phyloP scores from a whole-genome alignment of 2,797 vertebrate genomes.

The Euthynnus affinis region DNA sequence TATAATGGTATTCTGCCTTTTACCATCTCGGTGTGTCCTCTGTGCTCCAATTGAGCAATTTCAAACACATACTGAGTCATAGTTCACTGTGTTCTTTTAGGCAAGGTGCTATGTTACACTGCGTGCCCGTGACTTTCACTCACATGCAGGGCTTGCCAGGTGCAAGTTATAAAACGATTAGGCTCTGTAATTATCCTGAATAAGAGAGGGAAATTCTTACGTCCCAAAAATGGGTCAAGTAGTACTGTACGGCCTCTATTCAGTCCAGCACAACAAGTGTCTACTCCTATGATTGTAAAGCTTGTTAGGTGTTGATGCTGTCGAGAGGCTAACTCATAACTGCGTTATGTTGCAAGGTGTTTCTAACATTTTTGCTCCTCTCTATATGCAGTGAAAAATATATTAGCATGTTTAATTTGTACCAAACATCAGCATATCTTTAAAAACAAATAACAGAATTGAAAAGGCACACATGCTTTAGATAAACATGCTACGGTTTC shows the following conservation, averaged over 20 bases:
- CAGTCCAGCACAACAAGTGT: neutral
- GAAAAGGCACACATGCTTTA: neutral
- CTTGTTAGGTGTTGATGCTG: neutral
- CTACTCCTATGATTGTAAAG: neutral
- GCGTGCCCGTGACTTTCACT: constrained; percentile 36
- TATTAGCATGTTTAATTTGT: no score
- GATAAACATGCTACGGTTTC: neutral
- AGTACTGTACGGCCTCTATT: neutral
- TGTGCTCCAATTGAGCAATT: constrained; percentile 45
- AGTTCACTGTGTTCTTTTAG: constrained; percentile 60
- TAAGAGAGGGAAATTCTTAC: neutral
- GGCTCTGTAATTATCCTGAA: constrained; percentile 10
- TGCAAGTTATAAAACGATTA: constrained; percentile 10
- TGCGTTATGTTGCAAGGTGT: neutral
- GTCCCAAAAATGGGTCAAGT: neutral
- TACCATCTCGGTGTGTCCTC: constrained; percentile 25
- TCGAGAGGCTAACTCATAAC: neutral
- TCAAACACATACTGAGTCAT: constrained; percentile 54
- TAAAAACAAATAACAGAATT: neutral
- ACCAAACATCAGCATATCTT: neutral
- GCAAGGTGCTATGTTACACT: constrained; percentile 16
- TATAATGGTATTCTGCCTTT: constrained; percentile 35
- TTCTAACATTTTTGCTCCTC: neutral
- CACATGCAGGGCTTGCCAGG: constrained; percentile 18
- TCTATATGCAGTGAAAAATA: neutral